Percentiles rank a stretch among this genome's conserved stretches.
Conservation (phyloP, 2,888 invertebrate genomes). For the Podotricha telesiphe region DNA sequence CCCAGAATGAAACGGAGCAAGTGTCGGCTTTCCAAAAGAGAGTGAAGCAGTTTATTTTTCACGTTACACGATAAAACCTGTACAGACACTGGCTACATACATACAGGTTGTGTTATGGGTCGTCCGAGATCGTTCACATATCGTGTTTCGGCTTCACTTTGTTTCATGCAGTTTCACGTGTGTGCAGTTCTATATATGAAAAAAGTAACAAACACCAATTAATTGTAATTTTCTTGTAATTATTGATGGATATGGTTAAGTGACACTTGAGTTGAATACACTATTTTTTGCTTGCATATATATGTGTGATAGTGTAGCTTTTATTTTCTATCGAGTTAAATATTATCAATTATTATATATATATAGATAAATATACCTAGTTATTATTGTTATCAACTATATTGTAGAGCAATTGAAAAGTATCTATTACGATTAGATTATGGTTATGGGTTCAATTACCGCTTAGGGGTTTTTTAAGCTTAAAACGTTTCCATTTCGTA, state of each 20-base stretch:
- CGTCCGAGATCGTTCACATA: slow-evolving; percentile 47
- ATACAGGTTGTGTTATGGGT: slow-evolving; percentile 35
- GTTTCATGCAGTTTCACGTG: slow-evolving; percentile 36
- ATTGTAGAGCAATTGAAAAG: too few species aligned
- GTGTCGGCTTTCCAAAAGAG: slow-evolving; percentile 53
- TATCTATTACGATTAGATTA: too few species aligned
- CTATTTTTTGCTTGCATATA: too few species aligned
- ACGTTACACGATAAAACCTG: slow-evolving; percentile 59
- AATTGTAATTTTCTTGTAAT: slow-evolving; percentile 15
- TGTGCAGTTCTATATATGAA: slow-evolving; percentile 17
- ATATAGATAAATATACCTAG: too few species aligned
- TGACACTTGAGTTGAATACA: too few species aligned
- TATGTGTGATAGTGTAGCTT: too few species aligned
- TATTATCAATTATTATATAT: too few species aligned
- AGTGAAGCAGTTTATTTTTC: slow-evolving; percentile 55
- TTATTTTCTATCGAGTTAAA: too few species aligned
- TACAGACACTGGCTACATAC: slow-evolving; percentile 19
- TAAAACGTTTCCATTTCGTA: too few species aligned
- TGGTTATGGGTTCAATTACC: too few species aligned
- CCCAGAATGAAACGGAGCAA: slow-evolving; percentile 47
- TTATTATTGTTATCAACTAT: too few species aligned
- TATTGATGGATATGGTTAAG: not conserved
- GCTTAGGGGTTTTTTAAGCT: too few species aligned
- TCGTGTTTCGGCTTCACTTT: slow-evolving; percentile 51
- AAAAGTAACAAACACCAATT: slow-evolving; percentile 31